Conservation (phyloP, 2,888 invertebrate genomes). For the Leucozona laternaria region DNA sequence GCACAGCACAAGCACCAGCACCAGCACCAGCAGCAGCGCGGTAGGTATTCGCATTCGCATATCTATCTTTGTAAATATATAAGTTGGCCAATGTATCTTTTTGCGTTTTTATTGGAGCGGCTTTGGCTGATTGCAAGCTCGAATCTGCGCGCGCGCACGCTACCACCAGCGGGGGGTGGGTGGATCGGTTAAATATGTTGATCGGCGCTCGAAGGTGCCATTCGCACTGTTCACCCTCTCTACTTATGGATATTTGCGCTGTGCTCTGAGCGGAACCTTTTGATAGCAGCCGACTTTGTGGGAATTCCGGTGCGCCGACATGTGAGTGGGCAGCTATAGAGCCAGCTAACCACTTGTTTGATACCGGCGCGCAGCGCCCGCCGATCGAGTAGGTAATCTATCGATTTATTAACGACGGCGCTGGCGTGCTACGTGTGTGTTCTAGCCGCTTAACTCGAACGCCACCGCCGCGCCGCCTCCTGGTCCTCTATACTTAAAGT, state of each 20-base stretch:
- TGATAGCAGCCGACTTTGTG: constrained; percentile 39
- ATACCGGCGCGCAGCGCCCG: constrained; percentile 43
- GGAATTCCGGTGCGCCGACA: constrained; percentile 39
- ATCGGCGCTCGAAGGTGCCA: constrained; percentile 71
- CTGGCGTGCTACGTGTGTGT: constrained; percentile 67
- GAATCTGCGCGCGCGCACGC: constrained; percentile 31
- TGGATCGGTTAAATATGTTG: constrained; percentile 60
- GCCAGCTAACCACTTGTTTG: constrained; percentile 57
- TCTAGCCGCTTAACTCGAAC: constrained; percentile 37
- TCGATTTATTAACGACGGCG: constrained; percentile 68
- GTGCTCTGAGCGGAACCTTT: neutral
- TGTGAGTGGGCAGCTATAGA: constrained; percentile 51
- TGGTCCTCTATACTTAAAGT: neutral
- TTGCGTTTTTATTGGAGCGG: constrained; percentile 71
- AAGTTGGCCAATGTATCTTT: constrained; percentile 58
- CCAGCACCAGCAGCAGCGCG: constrained; percentile 35
- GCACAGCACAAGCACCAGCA: too few species aligned
- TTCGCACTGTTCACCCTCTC: constrained; percentile 68
- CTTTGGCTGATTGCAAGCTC: constrained; percentile 55
- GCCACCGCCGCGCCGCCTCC: too few species aligned
- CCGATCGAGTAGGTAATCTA: constrained; percentile 49
- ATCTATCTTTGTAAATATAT: constrained; percentile 53
- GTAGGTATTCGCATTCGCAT: constrained; percentile 42
- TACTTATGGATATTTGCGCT: constrained; percentile 39
- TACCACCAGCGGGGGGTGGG: constrained; percentile 33